A percentile compares a stretch with the other conserved stretches of the same genome.
Evolutionary conservation across 2,113 vertebrate species (phyloP).

Genomic region (Rhombomys opimus): DNA sequence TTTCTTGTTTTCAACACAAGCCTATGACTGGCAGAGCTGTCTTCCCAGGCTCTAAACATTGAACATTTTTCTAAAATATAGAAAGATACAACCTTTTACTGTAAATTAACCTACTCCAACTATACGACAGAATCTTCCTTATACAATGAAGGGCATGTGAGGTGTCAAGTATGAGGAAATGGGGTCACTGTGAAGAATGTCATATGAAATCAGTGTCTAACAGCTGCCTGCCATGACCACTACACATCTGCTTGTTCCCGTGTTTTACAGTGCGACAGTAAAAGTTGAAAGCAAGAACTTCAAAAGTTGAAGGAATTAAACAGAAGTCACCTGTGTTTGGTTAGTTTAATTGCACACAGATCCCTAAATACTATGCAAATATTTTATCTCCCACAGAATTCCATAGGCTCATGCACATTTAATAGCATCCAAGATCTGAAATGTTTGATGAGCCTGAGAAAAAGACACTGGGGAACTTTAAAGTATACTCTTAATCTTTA

Average conservation of each 20-base stretch:
- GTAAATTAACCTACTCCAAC: slow-evolving; percentile 34
- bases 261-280: background rate
- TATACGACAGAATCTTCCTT: slow-evolving; percentile 6
- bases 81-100: background rate
- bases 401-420: background rate
- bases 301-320: slow-evolving; percentile 30
- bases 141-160: background rate
- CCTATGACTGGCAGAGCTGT: background rate
- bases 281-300: slow-evolving; percentile 36
- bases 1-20: background rate
- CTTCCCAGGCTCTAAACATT: background rate
- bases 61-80: slow-evolving; percentile 16
- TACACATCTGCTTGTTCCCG: background rate
- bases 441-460: background rate
- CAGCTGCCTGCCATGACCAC: background rate
- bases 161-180: slow-evolving; percentile 43
- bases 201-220: slow-evolving; percentile 34
- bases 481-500: background rate
- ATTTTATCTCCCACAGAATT: slow-evolving; percentile 18
- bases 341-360: slow-evolving; percentile 34
- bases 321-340: slow-evolving; percentile 9
- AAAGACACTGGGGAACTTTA: background rate
- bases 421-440: slow-evolving; percentile 29
- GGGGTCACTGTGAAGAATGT: background rate
- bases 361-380: background rate